phyloP scores from a whole-genome alignment of 1,140 invertebrate genomes.

The Zaprionus africanus region DNA sequence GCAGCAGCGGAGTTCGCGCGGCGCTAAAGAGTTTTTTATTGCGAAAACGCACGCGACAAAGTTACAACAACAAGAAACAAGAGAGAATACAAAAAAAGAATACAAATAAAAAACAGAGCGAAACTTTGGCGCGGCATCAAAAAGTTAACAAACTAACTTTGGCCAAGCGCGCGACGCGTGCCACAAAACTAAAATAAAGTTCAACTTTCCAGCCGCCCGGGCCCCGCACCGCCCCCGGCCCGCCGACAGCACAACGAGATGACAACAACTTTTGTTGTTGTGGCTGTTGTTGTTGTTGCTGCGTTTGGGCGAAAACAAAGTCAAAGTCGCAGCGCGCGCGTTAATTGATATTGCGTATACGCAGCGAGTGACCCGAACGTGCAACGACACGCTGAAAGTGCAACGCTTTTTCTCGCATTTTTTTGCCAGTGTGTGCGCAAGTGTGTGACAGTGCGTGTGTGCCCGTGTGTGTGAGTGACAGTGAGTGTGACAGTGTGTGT shows the following conservation, averaged over 20 bases:
- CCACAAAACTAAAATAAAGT: slow-evolving; percentile 53
- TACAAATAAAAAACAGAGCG: slow-evolving; percentile 14
- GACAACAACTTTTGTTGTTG: slow-evolving; percentile 12
- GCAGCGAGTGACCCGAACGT: slow-evolving; percentile 18
- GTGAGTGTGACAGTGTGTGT: slow-evolving; percentile 20
- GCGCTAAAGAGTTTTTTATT: slow-evolving; percentile 62
- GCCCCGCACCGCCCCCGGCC: not conserved
- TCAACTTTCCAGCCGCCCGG: slow-evolving; percentile 19
- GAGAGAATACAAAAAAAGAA: slow-evolving; percentile 33
- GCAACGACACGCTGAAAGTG: slow-evolving; percentile 6
- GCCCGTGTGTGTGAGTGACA: slow-evolving; percentile 17
- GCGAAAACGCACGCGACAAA: slow-evolving; percentile 48
- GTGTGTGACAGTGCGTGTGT: slow-evolving; percentile 13
- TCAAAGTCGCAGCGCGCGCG: slow-evolving; percentile 52
- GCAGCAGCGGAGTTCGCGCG: slow-evolving; percentile 42
- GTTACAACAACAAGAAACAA: slow-evolving; percentile 31
- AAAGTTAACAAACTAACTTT: slow-evolving; percentile 55
- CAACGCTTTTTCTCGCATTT: slow-evolving; percentile 29
- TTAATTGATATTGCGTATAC: slow-evolving; percentile 69
- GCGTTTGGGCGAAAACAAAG: slow-evolving; percentile 35
- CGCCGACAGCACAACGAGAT: not conserved
- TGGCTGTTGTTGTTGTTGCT: not conserved
- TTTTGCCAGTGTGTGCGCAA: slow-evolving; percentile 23
- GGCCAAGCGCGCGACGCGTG: slow-evolving; percentile 50
- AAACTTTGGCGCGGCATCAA: slow-evolving; percentile 53